Evolutionary conservation across 2,888 invertebrate genomes (phyloP).

Genomic region (Drosophila affinis): DNA sequence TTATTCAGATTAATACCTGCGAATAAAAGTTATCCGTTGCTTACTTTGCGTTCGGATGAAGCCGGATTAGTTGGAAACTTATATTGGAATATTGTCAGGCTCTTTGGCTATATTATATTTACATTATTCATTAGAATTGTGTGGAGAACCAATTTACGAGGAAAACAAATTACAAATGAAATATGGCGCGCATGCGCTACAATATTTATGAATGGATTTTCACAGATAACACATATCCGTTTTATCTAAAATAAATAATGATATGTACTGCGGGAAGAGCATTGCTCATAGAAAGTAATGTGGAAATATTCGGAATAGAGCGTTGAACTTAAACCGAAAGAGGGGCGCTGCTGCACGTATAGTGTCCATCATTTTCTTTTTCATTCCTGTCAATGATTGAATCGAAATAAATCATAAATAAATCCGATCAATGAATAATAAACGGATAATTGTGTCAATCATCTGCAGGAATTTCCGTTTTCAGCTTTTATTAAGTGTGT

Average conservation of each 20-base stretch:
- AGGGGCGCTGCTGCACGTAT: background rate
- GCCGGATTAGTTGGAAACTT: background rate
- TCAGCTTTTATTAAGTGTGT: background rate
- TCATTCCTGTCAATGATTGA: constrained; percentile 9
- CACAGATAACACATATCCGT: background rate
- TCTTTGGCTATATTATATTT: background rate
- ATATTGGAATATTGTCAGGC: background rate
- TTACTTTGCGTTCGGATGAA: background rate
- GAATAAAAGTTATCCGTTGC: background rate
- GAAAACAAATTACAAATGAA: too few relatives aligned
- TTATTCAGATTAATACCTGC: background rate
- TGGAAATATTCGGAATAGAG: background rate
- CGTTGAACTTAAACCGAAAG: background rate
- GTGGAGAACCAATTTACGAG: background rate
- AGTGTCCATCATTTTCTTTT: background rate
- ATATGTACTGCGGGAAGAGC: background rate
- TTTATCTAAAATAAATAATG: background rate
- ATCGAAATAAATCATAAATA: background rate
- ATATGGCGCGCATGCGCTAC: background rate
- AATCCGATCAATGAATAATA: constrained; percentile 1
- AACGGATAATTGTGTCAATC: constrained; percentile 18
- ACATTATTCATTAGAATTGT: background rate
- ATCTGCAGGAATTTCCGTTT: background rate
- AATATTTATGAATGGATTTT: background rate
- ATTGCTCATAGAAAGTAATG: background rate